These are phyloP conservation scores for Zingel zingel DNA, from an alignment of 2,113 vertebrate genomes.

Conservation along the genomic window DNA sequence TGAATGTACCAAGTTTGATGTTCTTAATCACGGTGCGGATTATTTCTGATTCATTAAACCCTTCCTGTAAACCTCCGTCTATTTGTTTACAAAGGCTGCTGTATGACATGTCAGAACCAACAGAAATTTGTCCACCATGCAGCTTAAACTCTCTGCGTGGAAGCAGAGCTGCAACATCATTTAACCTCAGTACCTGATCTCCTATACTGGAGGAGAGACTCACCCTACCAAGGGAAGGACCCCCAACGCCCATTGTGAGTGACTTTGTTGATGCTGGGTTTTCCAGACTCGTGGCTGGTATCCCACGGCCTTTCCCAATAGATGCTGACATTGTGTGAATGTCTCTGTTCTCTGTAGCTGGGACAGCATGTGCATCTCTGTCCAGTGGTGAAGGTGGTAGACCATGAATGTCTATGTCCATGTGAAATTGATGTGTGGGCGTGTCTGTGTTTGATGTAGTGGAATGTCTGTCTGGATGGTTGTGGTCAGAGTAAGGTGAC, in stretches of 20 bases:
- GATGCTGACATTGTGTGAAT: too few relatives aligned
- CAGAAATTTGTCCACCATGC: slow-evolving; percentile 21
- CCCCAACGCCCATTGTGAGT: background rate
- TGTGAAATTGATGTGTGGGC: too few relatives aligned
- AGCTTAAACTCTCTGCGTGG: slow-evolving; percentile 18
- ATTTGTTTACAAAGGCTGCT: slow-evolving; percentile 14
- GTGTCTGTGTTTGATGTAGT: too few relatives aligned
- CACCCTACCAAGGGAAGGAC: background rate
- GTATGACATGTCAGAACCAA: slow-evolving; percentile 12
- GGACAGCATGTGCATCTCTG: too few relatives aligned
- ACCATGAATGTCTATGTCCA: too few relatives aligned
- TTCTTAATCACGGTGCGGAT: slow-evolving; percentile 6
- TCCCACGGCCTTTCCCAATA: too few relatives aligned
- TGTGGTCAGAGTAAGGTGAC: too few relatives aligned
- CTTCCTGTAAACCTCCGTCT: background rate
- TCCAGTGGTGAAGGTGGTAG: too few relatives aligned
- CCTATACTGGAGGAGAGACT: background rate
- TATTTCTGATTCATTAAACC: slow-evolving; percentile 21
- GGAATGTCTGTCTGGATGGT: too few relatives aligned
- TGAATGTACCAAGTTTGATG: slow-evolving; percentile 10
- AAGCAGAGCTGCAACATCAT: slow-evolving; percentile 22
- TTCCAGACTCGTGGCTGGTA: too few relatives aligned
- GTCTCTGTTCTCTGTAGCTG: too few relatives aligned
- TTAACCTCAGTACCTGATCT: slow-evolving; percentile 14
- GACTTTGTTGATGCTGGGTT: background rate